Evolutionary conservation across 2,797 vertebrate species (phyloP), one percentile per base, ranked within the genome.

Genomic region (Lagorchestes hirsutus): DNA sequence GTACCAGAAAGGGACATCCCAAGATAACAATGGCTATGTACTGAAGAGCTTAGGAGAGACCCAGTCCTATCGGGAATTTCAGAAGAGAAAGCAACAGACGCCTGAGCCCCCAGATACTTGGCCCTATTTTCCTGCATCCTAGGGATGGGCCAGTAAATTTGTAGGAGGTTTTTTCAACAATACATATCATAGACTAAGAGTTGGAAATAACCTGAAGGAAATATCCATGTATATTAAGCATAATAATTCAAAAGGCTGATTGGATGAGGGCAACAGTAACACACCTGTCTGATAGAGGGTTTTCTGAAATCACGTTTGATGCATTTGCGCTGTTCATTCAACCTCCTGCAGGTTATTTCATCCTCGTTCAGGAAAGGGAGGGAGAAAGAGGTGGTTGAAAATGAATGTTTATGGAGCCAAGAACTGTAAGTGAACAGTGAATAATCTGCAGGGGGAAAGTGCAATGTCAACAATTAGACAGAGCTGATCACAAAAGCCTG

Each of bases 401-500:
- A 87, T 46, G 74, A 50, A 74, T 40, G 18, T 40, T 74, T 74
- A 74, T 74, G 67, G 67, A 74, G 67, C 67, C 67, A 74, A 74
- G 67, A 74, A 50, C 3, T 27, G 40, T 50, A 87, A 87, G 40
- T 46, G 74, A 87, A 50, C 40, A 87, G 40, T 87, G 74, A 87
- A 87, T 46, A 50, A 40, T 50, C 40, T 87, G 74, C 9, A 12
- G 22, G 40, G 67, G 74, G 40, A 27, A 46, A 12, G 24, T 46
- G 40, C 40, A 46, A 50, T 87, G 74, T 87, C 74, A 87, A 87
- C 74, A 87, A 5, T 8, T n/a, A 16, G 62, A 40, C 62, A 74
- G 62, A 87, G 74, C 74, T 46, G 74, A 87, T 87, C 74, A 87
- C 74, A 87, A 87, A 87, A 87, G 74, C 74, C 74, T 87, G 74